Base-by-base conservation (phyloP, 2,113 vertebrate species). In the Forbesichthys agassizii region DNA sequence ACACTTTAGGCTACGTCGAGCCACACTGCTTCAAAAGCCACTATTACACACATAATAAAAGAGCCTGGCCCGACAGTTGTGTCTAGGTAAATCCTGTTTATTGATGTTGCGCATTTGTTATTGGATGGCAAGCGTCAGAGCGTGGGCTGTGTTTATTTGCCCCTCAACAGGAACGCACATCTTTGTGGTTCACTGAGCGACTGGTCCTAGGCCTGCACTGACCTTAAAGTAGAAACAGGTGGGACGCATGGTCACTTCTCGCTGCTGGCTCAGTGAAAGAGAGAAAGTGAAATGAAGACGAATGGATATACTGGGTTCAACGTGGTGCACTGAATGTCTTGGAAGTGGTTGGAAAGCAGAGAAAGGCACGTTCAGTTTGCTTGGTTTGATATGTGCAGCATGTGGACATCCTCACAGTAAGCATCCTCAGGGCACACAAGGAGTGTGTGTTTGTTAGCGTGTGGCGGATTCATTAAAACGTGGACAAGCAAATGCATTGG, bases 131-230 rank as follows among this genome's bases (percentile, higher is more conserved):
- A 89, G 90, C 84, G 84, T 88, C 77, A 73, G 72, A 74, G 90
- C 87, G 62, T 90, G 74, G 61, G 57, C 68, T 77, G 18, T 88
- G 85, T 91, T 92, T 89, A 81, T 92, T 92, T 88, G 81, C 89
- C 83, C 83, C 84, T 77, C 69, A 57, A 42, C 56, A 73, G 73
- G 61, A 84, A 54, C 76, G n/a, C 56, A 57, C 68, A 82, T 75
- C 68, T 80, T 71, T 65, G 74, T 66, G 70, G 70, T 66, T 78
- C 51, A n/a, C 16, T 33, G 52, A 48, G 61, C 0, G 14, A 53
- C 59, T 20, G 5, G 14, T 58, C 52, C 11, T 49, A 12, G 11
- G 54, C n/a, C 16, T 18, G 16, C 4, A 10, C 16, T 20, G 16
- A 56, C n/a, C 9, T 9, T 9, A 56, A 20, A 20, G 10, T 20